A percentile compares a stretch with the other conserved stretches of the same genome.
phyloP scores from a whole-genome alignment of 2,797 vertebrate genomes.

The Sarcophilus harrisii region DNA sequence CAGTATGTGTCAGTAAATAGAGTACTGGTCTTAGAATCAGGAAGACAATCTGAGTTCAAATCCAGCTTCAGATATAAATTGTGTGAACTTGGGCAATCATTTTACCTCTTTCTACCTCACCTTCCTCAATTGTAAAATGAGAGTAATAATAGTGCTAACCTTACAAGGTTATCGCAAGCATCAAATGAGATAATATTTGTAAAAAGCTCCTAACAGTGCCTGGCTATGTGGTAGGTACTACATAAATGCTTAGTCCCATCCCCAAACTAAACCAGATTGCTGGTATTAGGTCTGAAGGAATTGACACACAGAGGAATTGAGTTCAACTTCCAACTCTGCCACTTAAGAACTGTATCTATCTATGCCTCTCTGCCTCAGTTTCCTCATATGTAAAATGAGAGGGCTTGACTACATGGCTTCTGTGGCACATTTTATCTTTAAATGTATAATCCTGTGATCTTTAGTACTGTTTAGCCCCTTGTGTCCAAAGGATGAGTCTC shows the following conservation, averaged over 20 bases:
- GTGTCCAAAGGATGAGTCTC: background rate
- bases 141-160: background rate
- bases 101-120: background rate
- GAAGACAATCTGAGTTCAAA: background rate
- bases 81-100: background rate
- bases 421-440: background rate
- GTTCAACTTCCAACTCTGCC: background rate
- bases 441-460: background rate
- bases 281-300: background rate
- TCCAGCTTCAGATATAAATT: background rate
- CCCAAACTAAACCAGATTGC: background rate
- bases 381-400: background rate
- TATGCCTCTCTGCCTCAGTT: background rate
- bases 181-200: background rate
- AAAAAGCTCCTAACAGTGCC: background rate
- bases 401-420: background rate
- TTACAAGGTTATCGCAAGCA: background rate
- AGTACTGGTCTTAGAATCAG: background rate
- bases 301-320: background rate
- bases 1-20: background rate
- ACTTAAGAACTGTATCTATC: background rate
- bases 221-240: background rate
- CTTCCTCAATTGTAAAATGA: background rate
- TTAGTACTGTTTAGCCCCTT: background rate
- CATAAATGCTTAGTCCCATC: background rate